Base-by-base conservation (phyloP, 1,140 invertebrate genomes). In the Teleopsis dalmanni region DNA sequence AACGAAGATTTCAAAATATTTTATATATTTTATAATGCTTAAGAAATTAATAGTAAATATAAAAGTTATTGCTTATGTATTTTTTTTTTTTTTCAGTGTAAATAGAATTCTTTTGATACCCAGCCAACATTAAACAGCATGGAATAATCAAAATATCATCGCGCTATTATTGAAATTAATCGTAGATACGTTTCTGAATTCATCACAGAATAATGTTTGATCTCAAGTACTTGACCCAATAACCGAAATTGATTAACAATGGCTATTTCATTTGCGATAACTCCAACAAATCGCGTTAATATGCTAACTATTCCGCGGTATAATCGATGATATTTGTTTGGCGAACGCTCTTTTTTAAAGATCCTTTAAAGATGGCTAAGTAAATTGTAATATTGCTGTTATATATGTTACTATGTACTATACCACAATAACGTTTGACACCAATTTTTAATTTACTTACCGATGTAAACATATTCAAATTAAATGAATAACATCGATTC, bases 291-390 rank as follows among this genome's bases (percentile, higher is more conserved):
- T 5, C 13, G 16, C 3, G 16, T 5, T 34, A n/a, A n/a, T 34
- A 3, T 34, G 33, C 16, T 13, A 13, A 3, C 33, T 16, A 34
- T 34, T 16, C 13, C 14, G 4, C 9, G 4, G 1, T 22, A 45
- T 59, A 66, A 52, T 53, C 57, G 45, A 63, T 66, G 26, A 66
- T 58, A 2, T 52, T 35, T 35, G 61, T 65, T 4, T 66, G 49
- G 14, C 63, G 22, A 6, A 63, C 60, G 23, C 58, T 66, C 31
- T 66, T 66, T 29, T 63, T 66, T 34, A 66, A 65, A 0, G 63
- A 62, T 6, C 55, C 56, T 36, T 65, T 65, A 0, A 66, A 63
- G 55, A 66, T 66, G 60, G 66, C 57, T 1, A 60, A 55, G 51
- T 35, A 23, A 27, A 61, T 48, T 3, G 14, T 21, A 5, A 13